phyloP scores from a whole-genome alignment of 2,113 vertebrate genomes.

The Dromiciops gliroides region DNA sequence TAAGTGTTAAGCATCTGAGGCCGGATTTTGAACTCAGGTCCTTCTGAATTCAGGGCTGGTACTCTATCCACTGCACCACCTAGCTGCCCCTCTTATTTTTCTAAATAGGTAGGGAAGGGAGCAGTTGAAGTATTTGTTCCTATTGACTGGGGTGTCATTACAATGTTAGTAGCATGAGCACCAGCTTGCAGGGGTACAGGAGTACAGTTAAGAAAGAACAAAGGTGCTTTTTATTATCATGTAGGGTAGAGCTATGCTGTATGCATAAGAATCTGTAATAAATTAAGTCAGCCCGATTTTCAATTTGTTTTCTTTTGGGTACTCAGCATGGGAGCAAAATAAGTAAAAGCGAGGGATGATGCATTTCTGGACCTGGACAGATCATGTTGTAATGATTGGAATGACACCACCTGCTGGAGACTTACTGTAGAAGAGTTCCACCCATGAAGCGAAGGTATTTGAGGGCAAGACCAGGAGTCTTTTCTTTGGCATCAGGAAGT shows the following conservation, averaged over 20 bases:
- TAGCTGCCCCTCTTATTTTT: too few relatives aligned
- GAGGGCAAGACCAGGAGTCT: too few relatives aligned
- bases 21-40: too few relatives aligned
- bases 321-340: background rate
- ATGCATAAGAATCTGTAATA: too few relatives aligned
- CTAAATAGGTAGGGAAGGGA: slow-evolving; percentile 28
- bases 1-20: too few relatives aligned
- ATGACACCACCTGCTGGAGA: too few relatives aligned
- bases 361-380: background rate
- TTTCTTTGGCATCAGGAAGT: too few relatives aligned
- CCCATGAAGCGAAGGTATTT: too few relatives aligned
- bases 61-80: too few relatives aligned
- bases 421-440: too few relatives aligned
- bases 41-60: too few relatives aligned
- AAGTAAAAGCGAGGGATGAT: background rate
- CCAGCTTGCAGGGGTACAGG: background rate
- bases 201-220: background rate
- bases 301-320: background rate
- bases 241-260: background rate
- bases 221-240: background rate
- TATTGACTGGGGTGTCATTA: background rate
- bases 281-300: background rate
- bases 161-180: background rate
- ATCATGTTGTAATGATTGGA: too few relatives aligned
- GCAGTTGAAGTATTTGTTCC: slow-evolving; percentile 15